Percentiles rank a stretch among this genome's conserved stretches.
These are phyloP conservation scores for Syrista parreyssii DNA, from an alignment of 2,888 invertebrate genomes.

Conservation along the genomic window DNA sequence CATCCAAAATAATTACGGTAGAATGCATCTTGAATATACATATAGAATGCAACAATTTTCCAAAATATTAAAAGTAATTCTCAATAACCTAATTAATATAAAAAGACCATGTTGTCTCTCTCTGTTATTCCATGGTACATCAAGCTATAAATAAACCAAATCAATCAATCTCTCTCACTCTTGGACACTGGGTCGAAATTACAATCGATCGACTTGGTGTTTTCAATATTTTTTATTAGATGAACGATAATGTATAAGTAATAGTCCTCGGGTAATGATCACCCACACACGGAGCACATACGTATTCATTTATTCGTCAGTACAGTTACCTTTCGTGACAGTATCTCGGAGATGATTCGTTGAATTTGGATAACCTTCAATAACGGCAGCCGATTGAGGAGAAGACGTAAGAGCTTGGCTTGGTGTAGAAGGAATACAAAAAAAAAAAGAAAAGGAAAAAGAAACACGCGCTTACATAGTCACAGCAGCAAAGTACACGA, in stretches of 20 bases:
- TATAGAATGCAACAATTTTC: background rate
- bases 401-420: background rate
- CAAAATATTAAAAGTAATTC: too few species aligned
- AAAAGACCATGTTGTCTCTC: background rate
- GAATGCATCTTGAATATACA: background rate
- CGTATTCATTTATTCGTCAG: background rate
- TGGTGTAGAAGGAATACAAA: conserved; percentile 22
- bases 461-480: background rate
- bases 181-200: conserved; percentile 2
- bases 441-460: conserved; percentile 19
- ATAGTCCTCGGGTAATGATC: conserved; percentile 1
- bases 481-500: background rate
- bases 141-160: background rate
- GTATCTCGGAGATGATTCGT: background rate
- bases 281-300: background rate
- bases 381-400: background rate
- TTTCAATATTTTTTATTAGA: conserved; percentile 57
- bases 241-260: conserved; percentile 52
- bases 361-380: background rate
- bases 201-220: conserved; percentile 14
- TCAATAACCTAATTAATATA: background rate
- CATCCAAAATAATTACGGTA: background rate
- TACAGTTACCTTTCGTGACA: background rate
- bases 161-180: background rate
- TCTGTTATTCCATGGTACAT: background rate